Conservation (phyloP, 2,888 invertebrate genomes). For the Siphlonurus alternatus region DNA sequence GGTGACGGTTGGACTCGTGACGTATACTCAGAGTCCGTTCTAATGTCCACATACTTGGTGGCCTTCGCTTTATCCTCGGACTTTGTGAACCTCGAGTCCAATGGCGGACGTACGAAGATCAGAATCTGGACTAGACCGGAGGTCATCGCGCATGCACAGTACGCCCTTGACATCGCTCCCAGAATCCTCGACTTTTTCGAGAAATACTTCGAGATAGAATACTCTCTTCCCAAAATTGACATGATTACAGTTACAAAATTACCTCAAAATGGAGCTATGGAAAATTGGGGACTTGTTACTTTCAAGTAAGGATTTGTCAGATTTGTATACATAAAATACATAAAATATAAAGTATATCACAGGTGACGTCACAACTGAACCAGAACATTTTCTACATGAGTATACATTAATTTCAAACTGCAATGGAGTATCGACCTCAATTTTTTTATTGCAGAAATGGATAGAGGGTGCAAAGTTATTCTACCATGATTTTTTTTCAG, state of each 20-base stretch:
- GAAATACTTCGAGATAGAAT: constrained; percentile 50
- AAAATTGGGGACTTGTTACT: constrained; percentile 67
- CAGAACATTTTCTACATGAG: too few species aligned
- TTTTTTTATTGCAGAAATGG: too few species aligned
- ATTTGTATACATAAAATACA: too few species aligned
- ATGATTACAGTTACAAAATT: constrained; percentile 89
- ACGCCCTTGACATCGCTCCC: constrained; percentile 58
- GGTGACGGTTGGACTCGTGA: constrained; percentile 14
- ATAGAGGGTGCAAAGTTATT: too few species aligned
- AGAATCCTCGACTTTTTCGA: constrained; percentile 56
- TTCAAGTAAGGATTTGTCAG: too few species aligned
- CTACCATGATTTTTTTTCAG: too few species aligned
- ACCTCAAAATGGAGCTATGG: constrained; percentile 82
- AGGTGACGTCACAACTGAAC: too few species aligned
- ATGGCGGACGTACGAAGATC: constrained; percentile 28
- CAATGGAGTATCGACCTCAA: too few species aligned
- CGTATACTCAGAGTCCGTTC: constrained; percentile 36
- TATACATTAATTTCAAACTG: too few species aligned
- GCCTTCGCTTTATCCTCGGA: constrained; percentile 72
- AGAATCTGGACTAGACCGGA: constrained; percentile 57
- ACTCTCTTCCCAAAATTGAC: constrained; percentile 68
- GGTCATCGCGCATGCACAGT: constrained; percentile 55
- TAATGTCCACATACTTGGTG: constrained; percentile 69
- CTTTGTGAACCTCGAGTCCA: constrained; percentile 40
- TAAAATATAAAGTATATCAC: too few species aligned